These are phyloP conservation scores for Rutpela maculata DNA, from an alignment of 2,888 invertebrate species.

Conservation along the genomic window DNA sequence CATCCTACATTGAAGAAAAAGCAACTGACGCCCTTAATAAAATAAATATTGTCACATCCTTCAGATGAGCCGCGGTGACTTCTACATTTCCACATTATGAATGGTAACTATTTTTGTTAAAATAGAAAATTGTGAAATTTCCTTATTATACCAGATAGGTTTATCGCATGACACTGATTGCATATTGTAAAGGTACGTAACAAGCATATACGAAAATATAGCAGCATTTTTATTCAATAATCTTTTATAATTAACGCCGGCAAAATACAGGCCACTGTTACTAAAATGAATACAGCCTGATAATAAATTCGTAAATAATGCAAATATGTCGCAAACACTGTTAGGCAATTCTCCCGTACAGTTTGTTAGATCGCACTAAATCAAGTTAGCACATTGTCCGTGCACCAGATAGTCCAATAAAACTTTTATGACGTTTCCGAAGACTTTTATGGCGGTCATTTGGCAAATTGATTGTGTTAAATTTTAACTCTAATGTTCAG, in stretches of 20 bases:
- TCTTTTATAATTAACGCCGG: constrained; percentile 34
- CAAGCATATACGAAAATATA: constrained; percentile 11
- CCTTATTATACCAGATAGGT: constrained; percentile 47
- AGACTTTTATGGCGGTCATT: constrained; percentile 25
- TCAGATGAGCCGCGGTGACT: no score
- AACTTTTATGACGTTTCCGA: constrained; percentile 29
- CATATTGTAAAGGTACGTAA: constrained; percentile 34
- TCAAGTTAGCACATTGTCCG: constrained; percentile 33
- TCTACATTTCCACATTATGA: no score
- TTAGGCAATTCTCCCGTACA: constrained; percentile 12
- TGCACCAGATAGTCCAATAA: constrained; percentile 29
- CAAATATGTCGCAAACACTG: constrained; percentile 25
- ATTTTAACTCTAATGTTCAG: constrained; percentile 20
- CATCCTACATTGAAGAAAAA: no score
- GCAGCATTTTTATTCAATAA: constrained; percentile 39
- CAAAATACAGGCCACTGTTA: constrained; percentile 19
- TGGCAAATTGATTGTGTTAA: constrained; percentile 33
- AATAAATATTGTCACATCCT: no score
- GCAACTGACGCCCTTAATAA: no score
- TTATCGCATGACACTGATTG: constrained; percentile 49
- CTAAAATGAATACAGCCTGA: constrained; percentile 13
- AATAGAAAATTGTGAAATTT: no score
- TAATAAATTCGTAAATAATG: constrained; percentile 38
- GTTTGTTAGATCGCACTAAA: constrained; percentile 27
- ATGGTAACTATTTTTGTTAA: no score